phyloP scores from a whole-genome alignment of 2,797 vertebrate genomes.

The Dicrostonyx torquatus region DNA sequence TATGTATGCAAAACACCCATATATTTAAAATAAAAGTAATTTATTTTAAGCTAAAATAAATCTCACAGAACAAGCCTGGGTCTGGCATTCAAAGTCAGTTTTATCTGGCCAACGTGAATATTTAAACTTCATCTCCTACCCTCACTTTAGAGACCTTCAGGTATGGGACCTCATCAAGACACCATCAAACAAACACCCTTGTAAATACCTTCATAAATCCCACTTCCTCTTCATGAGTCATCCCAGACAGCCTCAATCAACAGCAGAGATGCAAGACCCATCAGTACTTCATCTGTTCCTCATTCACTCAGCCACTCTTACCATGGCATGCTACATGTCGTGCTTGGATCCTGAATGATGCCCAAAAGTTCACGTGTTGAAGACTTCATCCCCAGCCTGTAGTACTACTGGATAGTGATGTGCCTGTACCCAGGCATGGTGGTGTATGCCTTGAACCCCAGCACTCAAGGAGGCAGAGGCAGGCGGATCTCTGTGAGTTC shows the following conservation, averaged over 20 bases:
- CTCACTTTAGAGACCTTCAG: not conserved
- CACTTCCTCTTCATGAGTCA: not conserved
- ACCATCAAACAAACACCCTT: too few relatives aligned
- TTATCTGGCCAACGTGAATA: not conserved
- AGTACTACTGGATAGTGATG: not conserved
- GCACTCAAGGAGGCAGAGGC: not conserved
- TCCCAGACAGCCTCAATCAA: not conserved
- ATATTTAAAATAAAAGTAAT: not conserved
- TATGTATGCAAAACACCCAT: not conserved
- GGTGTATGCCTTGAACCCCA: not conserved
- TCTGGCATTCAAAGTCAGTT: not conserved
- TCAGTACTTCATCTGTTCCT: not conserved
- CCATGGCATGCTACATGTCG: accelerated
- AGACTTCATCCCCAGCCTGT: not conserved
- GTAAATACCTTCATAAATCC: not conserved
- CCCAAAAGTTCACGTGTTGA: too few relatives aligned
- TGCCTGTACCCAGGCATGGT: too few relatives aligned
- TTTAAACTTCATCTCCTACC: not conserved
- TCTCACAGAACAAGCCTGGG: not conserved
- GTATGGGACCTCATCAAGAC: not conserved
- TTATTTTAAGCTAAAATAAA: not conserved
- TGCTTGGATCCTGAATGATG: not conserved
- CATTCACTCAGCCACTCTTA: not conserved
- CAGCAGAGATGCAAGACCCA: not conserved
- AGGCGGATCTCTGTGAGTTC: not conserved